Conservation (phyloP, 2,113 vertebrate genomes). For the Prionailurus viverrinus region DNA sequence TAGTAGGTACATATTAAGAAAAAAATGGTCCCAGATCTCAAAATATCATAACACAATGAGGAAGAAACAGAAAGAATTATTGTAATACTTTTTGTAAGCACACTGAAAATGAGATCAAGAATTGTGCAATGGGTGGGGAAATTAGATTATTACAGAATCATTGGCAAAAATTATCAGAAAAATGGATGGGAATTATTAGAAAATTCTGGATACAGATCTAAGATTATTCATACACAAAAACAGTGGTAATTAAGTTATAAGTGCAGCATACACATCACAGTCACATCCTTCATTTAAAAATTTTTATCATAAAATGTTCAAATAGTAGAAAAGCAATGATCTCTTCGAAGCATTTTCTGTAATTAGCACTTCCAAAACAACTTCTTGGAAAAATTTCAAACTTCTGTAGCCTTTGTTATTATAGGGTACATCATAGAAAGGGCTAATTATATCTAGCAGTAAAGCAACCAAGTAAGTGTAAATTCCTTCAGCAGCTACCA, state of each 20-base stretch:
- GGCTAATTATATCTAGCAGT: conserved; percentile 71
- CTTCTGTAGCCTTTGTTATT: conserved; percentile 70
- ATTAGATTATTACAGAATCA: conserved; percentile 26
- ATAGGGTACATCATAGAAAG: conserved; percentile 51
- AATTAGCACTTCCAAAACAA: conserved; percentile 66
- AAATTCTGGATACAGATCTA: conserved; percentile 34
- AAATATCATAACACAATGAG: conserved; percentile 34
- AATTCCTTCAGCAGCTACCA: conserved; percentile 50
- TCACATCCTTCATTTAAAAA: conserved; percentile 30
- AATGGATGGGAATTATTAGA: conserved; percentile 12
- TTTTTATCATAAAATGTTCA: conserved; percentile 50
- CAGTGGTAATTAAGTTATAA: conserved; percentile 30
- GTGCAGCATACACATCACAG: not conserved
- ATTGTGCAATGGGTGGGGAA: not conserved
- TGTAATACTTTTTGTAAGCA: conserved; percentile 36
- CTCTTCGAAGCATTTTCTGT: conserved; percentile 60
- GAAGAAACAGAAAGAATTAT: not conserved
- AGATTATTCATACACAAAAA: conserved; percentile 23
- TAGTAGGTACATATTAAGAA: not conserved
- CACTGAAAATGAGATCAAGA: conserved; percentile 1
- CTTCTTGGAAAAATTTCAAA: conserved; percentile 66
- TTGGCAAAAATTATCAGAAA: conserved; percentile 39
- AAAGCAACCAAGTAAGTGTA: conserved; percentile 49
- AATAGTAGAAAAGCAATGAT: conserved; percentile 50
- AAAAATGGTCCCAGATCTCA: not conserved